Base-by-base conservation (phyloP, 2,113 vertebrate genomes). In the Pavo muticus region DNA sequence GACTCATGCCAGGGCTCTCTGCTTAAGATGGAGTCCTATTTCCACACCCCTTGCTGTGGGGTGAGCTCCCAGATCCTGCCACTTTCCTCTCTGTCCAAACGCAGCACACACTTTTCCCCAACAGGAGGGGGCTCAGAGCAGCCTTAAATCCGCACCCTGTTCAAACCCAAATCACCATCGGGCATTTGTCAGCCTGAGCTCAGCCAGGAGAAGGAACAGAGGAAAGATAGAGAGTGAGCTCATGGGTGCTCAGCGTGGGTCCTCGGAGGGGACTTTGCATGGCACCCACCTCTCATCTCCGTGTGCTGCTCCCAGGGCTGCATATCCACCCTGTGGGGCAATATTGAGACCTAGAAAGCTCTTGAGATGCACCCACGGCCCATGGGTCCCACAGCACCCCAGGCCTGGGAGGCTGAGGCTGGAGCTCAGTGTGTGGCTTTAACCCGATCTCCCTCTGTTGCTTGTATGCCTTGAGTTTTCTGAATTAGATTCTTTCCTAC, bases 401-500 rank as follows among this genome's bases (percentile, higher is more conserved):
- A 24, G 54, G 52, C 7, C 14, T 17, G 35, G 14, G 61, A 47
- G 30, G 37, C 47, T 32, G 65, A 59, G 39, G 17, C 35, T 32
- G 68, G 39, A 87, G 47, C 39, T 6, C 0, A 0, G 11, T 0
- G 0, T 8, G 0, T 4, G 25, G 10, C 6, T 71, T 79, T 64
- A 59, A 52, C 48, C 68, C 2, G 6, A 10, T 29, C 3, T 48
- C 12, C 71, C 20, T 68, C n/a, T 24, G 10, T 35, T 37, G 42
- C 10, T 82, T 42, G 56, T 35, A 42, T 3, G 44, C 45, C n/a
- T 30, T 54, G 52, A 54, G 52, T 54, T 54, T 30, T 54, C 52
- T 54, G 52, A 54, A 30, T 54, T 15, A 54, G 52, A 30, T 54
- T 30, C 27, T 30, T 54, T 54, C 52, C 52, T 54, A 54, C 27